Evolutionary conservation across 1,140 invertebrate species (phyloP).

Genomic region (Macrobrachium nipponense): DNA sequence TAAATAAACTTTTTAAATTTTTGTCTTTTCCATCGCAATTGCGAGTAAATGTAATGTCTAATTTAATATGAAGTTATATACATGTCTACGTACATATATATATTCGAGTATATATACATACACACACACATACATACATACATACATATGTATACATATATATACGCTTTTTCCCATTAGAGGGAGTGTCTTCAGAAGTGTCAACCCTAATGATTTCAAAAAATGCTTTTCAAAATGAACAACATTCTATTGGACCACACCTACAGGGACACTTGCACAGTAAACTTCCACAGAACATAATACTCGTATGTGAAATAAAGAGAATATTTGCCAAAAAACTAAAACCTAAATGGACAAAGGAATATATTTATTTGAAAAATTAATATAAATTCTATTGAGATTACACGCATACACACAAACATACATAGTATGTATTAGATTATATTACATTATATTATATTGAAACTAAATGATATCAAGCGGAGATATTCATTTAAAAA

Average conservation of each 20-base stretch:
- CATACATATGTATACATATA: neutral
- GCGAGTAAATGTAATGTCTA: neutral
- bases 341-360: too few relatives aligned
- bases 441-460: too few relatives aligned
- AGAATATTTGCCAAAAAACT: too few relatives aligned
- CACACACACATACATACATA: neutral
- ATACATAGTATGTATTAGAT: too few relatives aligned
- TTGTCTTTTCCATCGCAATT: neutral
- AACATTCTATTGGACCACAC: neutral
- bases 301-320: neutral
- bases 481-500: too few relatives aligned
- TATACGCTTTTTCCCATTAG: too few relatives aligned
- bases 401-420: too few relatives aligned
- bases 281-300: neutral
- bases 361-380: too few relatives aligned
- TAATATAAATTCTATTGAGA: too few relatives aligned
- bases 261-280: neutral
- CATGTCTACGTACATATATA: conserved; percentile 7
- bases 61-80: conserved; percentile 4
- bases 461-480: too few relatives aligned
- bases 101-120: neutral
- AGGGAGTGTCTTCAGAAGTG: too few relatives aligned
- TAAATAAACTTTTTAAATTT: neutral
- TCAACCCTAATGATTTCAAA: too few relatives aligned
- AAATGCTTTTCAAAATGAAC: neutral